Conservation (phyloP, 2,113 vertebrate species). For the Brachyhypopomus gauderio region DNA sequence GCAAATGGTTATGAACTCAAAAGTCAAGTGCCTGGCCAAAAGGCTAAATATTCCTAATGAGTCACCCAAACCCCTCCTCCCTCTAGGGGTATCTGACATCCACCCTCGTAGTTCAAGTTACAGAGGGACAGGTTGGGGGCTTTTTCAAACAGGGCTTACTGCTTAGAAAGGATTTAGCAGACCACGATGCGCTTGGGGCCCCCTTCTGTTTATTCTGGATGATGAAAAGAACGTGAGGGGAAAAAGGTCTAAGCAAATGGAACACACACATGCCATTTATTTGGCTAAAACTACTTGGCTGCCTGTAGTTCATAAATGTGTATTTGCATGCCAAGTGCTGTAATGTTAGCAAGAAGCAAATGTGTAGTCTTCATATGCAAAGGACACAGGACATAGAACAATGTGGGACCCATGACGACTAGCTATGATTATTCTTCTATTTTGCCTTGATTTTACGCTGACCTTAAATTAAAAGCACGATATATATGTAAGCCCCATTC, state of each 20-base stretch:
- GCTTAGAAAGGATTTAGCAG: constrained; percentile 59
- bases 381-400: neutral
- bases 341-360: constrained; percentile 30
- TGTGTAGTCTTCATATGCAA: constrained; percentile 23
- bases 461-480: too few relatives aligned
- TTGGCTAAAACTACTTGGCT: constrained; percentile 39
- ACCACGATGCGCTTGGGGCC: constrained; percentile 46
- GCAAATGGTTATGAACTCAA: constrained; percentile 69
- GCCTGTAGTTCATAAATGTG: constrained; percentile 44
- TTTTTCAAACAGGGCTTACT: constrained; percentile 57
- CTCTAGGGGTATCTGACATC: constrained; percentile 51
- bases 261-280: constrained; percentile 54
- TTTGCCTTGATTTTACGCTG: neutral
- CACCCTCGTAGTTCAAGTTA: constrained; percentile 63
- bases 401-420: neutral
- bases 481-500: too few relatives aligned
- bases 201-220: constrained; percentile 47
- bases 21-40: constrained; percentile 65
- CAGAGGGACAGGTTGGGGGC: constrained; percentile 58
- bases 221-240: constrained; percentile 47
- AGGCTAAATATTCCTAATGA: constrained; percentile 66
- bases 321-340: constrained; percentile 28
- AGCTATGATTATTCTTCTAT: neutral
- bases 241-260: constrained; percentile 47
- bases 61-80: constrained; percentile 54